Evolutionary conservation across 2,113 vertebrate species (phyloP), one percentile per base, ranked within the genome.

Genomic region (Ceyx melanurus): DNA sequence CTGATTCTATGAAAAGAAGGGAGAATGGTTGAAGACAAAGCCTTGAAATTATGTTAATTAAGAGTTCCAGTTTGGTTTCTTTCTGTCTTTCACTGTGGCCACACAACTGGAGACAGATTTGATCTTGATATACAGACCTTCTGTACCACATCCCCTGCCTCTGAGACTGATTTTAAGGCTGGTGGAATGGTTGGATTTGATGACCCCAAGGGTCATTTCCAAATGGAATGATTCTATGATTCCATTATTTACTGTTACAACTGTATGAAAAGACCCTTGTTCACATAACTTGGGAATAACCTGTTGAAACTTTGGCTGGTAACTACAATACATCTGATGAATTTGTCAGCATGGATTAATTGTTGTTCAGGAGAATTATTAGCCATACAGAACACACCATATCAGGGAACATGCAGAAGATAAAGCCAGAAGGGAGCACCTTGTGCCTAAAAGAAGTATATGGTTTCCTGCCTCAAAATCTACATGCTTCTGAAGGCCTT

Each of bases 281-380:
- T 93, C 28, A 57, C 53, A 51, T 88, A 94, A 88, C 71, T 26
- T 85, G 42, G 81, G 66, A 74, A 61, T 84, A 93, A 79, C 35
- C 76, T 86, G 86, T 81, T 92, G 78, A 96, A 90, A 95, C 73
- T 43, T 84, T 53, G 64, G 70, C 73, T 86, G 86, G 81, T 96
- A 96, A 84, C 54, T 94, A 31, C 71, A 82, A 50, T 65, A 66
- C 48, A 13, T 62, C 56, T 93, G 93, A 83, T 78, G 84, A 88
- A 90, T 66, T 94, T 82, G 45, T 62, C 78, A 83, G 19, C 45
- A 53, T 90, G 42, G 28, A 79, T 95, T 96, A 94, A 76, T 82
- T 89, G 71, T 56, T 91, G 53, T 65, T 85, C 13, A 15, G n/a
- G 33, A 86, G 66, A 92, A 84, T n/a, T 87, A 67, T 93, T 93